These are phyloP conservation scores for Aphidius ervi DNA, from an alignment of 1,140 invertebrate species.

Conservation along the genomic window DNA sequence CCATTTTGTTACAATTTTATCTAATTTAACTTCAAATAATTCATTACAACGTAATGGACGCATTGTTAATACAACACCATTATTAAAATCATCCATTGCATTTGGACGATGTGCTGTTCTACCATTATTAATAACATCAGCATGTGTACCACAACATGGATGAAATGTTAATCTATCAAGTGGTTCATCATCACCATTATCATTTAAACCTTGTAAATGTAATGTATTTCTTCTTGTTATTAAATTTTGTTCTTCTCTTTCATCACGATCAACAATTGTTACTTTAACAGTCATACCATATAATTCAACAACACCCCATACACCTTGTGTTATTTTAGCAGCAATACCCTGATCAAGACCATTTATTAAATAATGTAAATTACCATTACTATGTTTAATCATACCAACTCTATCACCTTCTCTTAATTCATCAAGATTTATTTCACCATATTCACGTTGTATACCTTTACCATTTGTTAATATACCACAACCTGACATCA, in stretches of 20 bases:
- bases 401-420: conserved; percentile 88
- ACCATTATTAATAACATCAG: conserved; percentile 85
- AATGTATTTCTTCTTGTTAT: conserved; percentile 66
- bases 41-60: conserved; percentile 79
- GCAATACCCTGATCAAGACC: conserved; percentile 89
- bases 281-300: conserved; percentile 97
- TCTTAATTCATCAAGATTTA: conserved; percentile 88
- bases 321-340: conserved; percentile 69
- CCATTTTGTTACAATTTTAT: conserved; percentile 89
- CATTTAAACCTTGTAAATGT: conserved; percentile 49
- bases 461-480: conserved; percentile 91
- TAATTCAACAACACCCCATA: conserved; percentile 92
- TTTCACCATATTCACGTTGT: conserved; percentile 87
- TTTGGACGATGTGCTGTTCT: conserved; percentile 87
- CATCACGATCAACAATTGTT: conserved; percentile 76
- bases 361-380: conserved; percentile 91
- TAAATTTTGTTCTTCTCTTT: conserved; percentile 73
- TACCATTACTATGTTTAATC: conserved; percentile 75
- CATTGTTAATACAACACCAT: conserved; percentile 90
- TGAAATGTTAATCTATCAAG: conserved; percentile 79
- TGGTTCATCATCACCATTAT: conserved; percentile 50
- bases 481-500: conserved; percentile 96
- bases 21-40: conserved; percentile 87
- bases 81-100: conserved; percentile 91
- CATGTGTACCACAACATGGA: conserved; percentile 84